Base-by-base conservation (phyloP, 64 coral and sea anemone genomes). In the Trachythela sp. region DNA sequence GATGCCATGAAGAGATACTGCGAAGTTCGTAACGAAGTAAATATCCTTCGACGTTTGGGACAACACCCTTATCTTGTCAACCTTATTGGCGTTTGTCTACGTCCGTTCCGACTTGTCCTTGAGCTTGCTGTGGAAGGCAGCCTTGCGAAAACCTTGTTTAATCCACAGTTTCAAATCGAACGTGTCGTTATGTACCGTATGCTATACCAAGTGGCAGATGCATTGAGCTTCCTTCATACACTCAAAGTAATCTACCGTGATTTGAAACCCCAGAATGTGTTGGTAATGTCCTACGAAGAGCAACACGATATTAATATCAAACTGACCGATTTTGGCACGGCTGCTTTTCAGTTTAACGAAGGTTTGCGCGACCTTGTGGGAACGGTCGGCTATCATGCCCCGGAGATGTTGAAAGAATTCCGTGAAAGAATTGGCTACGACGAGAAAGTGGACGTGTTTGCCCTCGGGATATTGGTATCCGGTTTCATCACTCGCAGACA, bases 291-390 rank as follows among this genome's bases (percentile, higher is more conserved):
- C 14, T 77, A 94, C 31, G 88, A 98, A 9, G 95, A 98, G 49
- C 39, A 84, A 0, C 80, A 88, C 92, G 95, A 98, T 56, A 71
- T 98, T 34, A 91, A 98, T 70, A 93, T 98, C 13, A 98, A 98
- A 39, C 48, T 98, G 50, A 98, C 94, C 41, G 95, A 98, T 83
- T 98, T 98, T 83, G 95, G 95, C 14, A 98, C 95, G 0, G 95
- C 95, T 13, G 94, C 94, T 50, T 98, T 98, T 87, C 93, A 93
- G 9, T 92, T 91, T 0, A 89, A 87, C 3, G 91, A 93, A 7
- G 95, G 95, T 0, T 50, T 94, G 42, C 83, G 89, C 24, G 94
- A 93, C 13, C 40, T 86, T 20, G 84, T 92, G 31, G 95, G 95
- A 10, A 92, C 95, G 9, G 67, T 60, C 5, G 95, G 95, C n/a